A percentile compares a stretch with the other conserved stretches of the same genome.
Conservation (phyloP, 2,888 invertebrate species). For the Cephalotes varians region DNA sequence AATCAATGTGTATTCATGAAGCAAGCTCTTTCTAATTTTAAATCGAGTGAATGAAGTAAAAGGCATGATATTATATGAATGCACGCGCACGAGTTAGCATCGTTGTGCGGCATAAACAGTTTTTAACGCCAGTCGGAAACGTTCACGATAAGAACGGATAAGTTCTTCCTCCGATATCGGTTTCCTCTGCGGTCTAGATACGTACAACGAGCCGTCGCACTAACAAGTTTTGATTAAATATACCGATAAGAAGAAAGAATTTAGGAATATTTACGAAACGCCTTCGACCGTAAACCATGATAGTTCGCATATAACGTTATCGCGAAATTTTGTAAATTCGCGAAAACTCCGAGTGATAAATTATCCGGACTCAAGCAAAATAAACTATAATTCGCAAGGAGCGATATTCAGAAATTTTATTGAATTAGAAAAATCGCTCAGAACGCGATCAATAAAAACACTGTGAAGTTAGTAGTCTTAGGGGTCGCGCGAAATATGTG, state of each 20-base stretch:
- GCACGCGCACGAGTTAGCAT: slow-evolving; percentile 4
- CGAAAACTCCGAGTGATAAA: neutral
- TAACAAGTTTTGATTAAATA: slow-evolving; percentile 40
- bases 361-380: slow-evolving; percentile 18
- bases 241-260: slow-evolving; percentile 29
- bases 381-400: neutral
- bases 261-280: slow-evolving; percentile 39
- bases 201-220: slow-evolving; percentile 8
- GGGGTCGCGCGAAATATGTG: too few species aligned
- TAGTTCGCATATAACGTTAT: slow-evolving; percentile 8
- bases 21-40: slow-evolving; percentile 14
- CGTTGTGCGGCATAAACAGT: slow-evolving; percentile 28
- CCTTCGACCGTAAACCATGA: slow-evolving; percentile 19
- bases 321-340: slow-evolving; percentile 15
- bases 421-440: neutral
- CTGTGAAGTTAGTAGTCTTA: too few species aligned
- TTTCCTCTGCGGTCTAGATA: slow-evolving; percentile 50
- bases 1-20: neutral
- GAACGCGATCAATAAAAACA: too few species aligned
- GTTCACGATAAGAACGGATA: slow-evolving; percentile 41
- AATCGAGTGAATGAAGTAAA: slow-evolving; percentile 3
- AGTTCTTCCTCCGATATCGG: slow-evolving; percentile 51
- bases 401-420: neutral
- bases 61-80: slow-evolving; percentile 1
- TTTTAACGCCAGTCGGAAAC: slow-evolving; percentile 51